Evolutionary conservation across 35 echinoderm and acorn worm species (phyloP), one percentile per base, ranked within the genome.

Genomic region (Nesometra sesokonis): DNA sequence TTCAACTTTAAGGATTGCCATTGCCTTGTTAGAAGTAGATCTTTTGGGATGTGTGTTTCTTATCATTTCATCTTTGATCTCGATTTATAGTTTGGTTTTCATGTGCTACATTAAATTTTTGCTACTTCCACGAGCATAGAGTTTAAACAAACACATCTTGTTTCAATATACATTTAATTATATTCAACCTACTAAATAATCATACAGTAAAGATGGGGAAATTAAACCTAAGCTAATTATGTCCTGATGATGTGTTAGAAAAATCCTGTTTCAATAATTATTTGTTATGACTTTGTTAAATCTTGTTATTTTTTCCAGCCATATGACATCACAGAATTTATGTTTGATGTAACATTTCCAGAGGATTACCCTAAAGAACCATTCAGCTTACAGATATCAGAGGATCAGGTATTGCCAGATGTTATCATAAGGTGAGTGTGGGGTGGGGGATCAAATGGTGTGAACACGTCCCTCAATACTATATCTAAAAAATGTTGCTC

Each of bases 341-440:
- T 89, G 11, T 29, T 97, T n/a, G 79, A 88, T 35, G 86, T 93
- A 7, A 86, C 29, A 15, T 97, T 97, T 33, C 92, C 95, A 0
- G 36, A 77, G 23, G 78, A 84, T 31, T 97, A 97, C 77, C 95
- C 95, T n/a, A 30, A 78, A 21, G 87, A 88, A 80, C 83, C 86
- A 4, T 84, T 89, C 32, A 32, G 38, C 32, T 27, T 93, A 31
- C 35, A 27, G 29, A 32, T 97, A 30, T 92, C 95, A 0, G 91
- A 91, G 9, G 95, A 97, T 84, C 95, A 97, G 57, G 92, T 86
- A 3, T 78, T 93, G 2, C 95, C 95, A 36, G 84, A 78, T 19
- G 32, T 91, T 11, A 84, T 97, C 17, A 27, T 93, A 35, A 91
- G 80, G 95, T 97, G 84, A 89, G 87, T 76, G 17, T 77, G 27